phyloP scores from a whole-genome alignment of 2,797 vertebrate species.

The Phoeniculus purpureus region DNA sequence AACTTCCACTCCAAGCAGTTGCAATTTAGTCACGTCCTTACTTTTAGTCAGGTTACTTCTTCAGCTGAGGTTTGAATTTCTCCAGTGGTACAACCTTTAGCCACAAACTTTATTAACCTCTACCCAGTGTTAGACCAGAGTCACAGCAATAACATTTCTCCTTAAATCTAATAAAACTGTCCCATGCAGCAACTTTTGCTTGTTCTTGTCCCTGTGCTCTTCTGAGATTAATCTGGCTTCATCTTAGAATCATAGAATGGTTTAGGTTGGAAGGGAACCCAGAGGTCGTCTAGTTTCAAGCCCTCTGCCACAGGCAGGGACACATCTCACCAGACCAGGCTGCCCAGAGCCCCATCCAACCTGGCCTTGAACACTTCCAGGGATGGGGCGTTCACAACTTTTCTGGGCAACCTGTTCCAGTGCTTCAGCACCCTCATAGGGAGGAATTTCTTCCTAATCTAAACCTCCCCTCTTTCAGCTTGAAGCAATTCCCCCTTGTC shows the following conservation, averaged over 20 bases:
- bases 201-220: not conserved
- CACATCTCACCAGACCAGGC: too few relatives aligned
- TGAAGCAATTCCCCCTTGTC: too few relatives aligned
- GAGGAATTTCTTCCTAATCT: too few relatives aligned
- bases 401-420: too few relatives aligned
- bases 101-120: not conserved
- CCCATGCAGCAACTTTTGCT: not conserved
- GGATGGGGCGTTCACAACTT: too few relatives aligned
- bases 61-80: not conserved
- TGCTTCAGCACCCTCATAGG: too few relatives aligned
- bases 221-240: not conserved
- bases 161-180: not conserved
- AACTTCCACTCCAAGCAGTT: not conserved
- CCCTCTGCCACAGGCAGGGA: too few relatives aligned
- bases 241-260: not conserved
- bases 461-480: too few relatives aligned
- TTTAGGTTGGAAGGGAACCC: too few relatives aligned
- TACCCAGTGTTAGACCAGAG: not conserved
- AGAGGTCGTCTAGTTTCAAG: too few relatives aligned
- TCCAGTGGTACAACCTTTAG: not conserved
- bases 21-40: not conserved
- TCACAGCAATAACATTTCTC: not conserved
- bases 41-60: not conserved
- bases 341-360: too few relatives aligned
- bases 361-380: too few relatives aligned